These are phyloP conservation scores for Amphiprion ocellaris DNA, from an alignment of 2,113 vertebrate genomes.

Conservation along the genomic window DNA sequence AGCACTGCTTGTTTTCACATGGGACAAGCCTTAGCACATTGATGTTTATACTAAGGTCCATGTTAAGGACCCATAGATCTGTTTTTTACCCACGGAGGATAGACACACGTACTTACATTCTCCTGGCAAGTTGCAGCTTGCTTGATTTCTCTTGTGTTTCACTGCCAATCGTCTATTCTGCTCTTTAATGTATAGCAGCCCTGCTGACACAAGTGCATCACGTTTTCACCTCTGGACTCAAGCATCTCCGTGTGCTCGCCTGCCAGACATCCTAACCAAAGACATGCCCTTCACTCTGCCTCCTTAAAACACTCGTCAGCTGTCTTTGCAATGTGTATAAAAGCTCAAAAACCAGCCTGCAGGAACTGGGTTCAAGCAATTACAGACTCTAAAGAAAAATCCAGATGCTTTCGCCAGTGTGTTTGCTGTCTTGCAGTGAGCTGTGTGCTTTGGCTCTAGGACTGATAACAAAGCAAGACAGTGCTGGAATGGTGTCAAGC, in stretches of 20 bases:
- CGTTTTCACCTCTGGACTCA: constrained; percentile 47
- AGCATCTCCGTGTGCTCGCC: constrained; percentile 10
- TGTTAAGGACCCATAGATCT: constrained; percentile 53
- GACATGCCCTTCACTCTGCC: constrained; percentile 22
- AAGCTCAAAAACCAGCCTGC: constrained; percentile 12
- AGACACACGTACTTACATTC: constrained; percentile 54
- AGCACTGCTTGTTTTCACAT: constrained; percentile 11
- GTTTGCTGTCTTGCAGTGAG: constrained; percentile 33
- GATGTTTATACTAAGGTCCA: constrained; percentile 62
- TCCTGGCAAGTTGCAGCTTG: constrained; percentile 77
- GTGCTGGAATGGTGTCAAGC: constrained; percentile 32
- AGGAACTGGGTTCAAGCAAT: constrained; percentile 41
- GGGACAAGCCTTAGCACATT: constrained; percentile 62
- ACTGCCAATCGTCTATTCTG: constrained; percentile 38
- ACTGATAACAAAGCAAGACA: constrained; percentile 28
- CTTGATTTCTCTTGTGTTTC: constrained; percentile 37
- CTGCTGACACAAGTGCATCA: constrained; percentile 19
- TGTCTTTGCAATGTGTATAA: constrained; percentile 30
- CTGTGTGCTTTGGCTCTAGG: constrained; percentile 44
- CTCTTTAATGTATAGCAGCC: constrained; percentile 28
- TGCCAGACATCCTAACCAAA: constrained; percentile 38
- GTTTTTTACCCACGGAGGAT: constrained; percentile 32
- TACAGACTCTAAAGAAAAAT: constrained; percentile 28
- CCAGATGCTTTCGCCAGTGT: constrained; percentile 30
- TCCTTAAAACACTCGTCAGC: neutral